Base-by-base conservation (phyloP, 2,797 vertebrate genomes). In the Notolabrus celidotus region DNA sequence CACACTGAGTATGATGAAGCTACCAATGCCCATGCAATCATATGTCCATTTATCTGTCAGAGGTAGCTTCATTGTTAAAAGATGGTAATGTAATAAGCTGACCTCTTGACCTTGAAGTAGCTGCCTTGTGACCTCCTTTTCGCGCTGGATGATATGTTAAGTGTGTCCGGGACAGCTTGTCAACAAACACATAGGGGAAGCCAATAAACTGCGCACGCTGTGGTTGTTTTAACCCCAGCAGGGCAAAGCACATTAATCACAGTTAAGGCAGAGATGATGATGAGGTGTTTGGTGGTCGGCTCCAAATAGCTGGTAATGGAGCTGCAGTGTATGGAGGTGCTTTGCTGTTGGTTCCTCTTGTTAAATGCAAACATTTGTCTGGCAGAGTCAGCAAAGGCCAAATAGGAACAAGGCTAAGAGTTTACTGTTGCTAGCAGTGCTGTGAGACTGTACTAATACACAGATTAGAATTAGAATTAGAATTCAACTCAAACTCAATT, bases 71-170 rank as follows among this genome's bases (percentile, higher is more conserved):
- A 81, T 86, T 86, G 90, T 89, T 88, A 93, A 93, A 90, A 91
- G 86, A 92, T 89, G 92, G 85, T 84, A 90, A 91, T 85, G 92
- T 94, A 93, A 94, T 93, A 89, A 86, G 66, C 31, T 64, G 84
- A 92, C 89, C 89, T 72, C 47, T 29, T 77, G 83, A 88, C 88
- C 90, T 66, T 19, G 1, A 51, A 68, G 80, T 72, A 84, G 75
- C 84, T 67, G 79, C 84, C 72, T 55, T 52, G 67, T 67, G 79
- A 82, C 81, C 83, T 79, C 74, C 64, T 68, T 64, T 72, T 83
- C 55, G 29, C 43, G 38, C 71, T 31, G 60, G 77, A 90, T 90
- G 89, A 93, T 87, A 93, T 91, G 92, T 91, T 93, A 93, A 93
- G 89, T 92, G 91, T 71, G 86, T 89, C 79, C 70, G 4, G 23